A percentile compares a stretch with the other conserved stretches of the same genome.
Evolutionary conservation across 1,140 invertebrate genomes (phyloP).

Genomic region (Drosophila sp.): DNA sequence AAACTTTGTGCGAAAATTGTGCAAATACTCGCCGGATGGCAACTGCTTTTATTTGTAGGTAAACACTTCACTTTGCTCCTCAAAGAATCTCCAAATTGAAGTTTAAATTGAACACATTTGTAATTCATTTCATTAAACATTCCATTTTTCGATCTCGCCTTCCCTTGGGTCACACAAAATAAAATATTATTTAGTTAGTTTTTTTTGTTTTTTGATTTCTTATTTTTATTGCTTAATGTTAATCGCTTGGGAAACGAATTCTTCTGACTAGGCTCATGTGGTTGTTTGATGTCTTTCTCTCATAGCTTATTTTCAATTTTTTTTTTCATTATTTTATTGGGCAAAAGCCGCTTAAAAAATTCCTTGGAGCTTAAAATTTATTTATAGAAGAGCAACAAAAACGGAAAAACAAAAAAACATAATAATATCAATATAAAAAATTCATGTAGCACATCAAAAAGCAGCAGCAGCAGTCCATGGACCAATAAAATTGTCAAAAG

Average conservation of each 20-base stretch:
- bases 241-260: conserved; percentile 4
- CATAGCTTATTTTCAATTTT: background rate
- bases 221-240: conserved; percentile 5
- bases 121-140: conserved; percentile 4
- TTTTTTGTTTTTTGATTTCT: background rate
- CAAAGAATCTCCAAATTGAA: background rate
- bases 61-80: background rate
- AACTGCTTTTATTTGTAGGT: too few relatives aligned
- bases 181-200: background rate
- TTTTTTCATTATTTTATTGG: conserved; percentile 9
- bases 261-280: background rate
- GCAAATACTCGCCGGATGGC: too few relatives aligned
- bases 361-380: conserved; percentile 41
- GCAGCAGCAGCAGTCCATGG: conserved; percentile 5
- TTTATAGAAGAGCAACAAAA: conserved; percentile 40
- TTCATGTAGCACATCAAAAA: conserved; percentile 19
- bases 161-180: background rate
- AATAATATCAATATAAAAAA: conserved; percentile 13
- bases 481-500: conserved; percentile 25
- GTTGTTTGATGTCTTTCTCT: conserved; percentile 27
- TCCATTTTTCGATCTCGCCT: background rate
- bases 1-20: too few relatives aligned
- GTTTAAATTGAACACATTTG: background rate
- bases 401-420: conserved; percentile 19
- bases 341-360: conserved; percentile 9